A percentile compares a stretch with the other conserved stretches of the same genome.
Evolutionary conservation across 2,888 invertebrate genomes (phyloP).

Genomic region (Reticulitermes lucifugus): DNA sequence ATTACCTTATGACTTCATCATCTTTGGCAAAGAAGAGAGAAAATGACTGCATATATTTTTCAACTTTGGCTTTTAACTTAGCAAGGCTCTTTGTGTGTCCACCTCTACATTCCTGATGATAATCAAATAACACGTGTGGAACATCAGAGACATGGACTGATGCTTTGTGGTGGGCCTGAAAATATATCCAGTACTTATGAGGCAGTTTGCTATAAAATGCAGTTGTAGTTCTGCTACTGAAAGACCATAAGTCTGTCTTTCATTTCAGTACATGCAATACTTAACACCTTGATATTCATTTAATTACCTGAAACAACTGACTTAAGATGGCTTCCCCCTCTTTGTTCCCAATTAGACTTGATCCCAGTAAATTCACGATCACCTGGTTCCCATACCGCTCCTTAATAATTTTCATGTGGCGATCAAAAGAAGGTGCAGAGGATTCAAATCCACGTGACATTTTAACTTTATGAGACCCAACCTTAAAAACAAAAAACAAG

Average conservation of each 20-base stretch:
- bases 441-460: constrained; percentile 96
- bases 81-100: constrained; percentile 83
- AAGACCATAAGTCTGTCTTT: too few species aligned
- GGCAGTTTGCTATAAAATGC: too few species aligned
- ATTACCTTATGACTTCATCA: constrained; percentile 62
- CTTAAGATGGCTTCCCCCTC: constrained; percentile 97
- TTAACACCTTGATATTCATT: neutral
- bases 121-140: constrained; percentile 93
- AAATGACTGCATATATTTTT: constrained; percentile 78
- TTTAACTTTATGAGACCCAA: constrained; percentile 98
- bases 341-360: constrained; percentile 91
- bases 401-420: constrained; percentile 88
- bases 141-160: constrained; percentile 82
- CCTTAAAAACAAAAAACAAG: constrained; percentile 64
- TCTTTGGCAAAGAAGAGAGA: constrained; percentile 77
- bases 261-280: neutral
- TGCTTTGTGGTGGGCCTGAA: constrained; percentile 82
- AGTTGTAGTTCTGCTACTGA: too few species aligned
- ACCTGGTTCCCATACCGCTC: constrained; percentile 91
- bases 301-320: constrained; percentile 83
- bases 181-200: constrained; percentile 31
- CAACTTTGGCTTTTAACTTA: constrained; percentile 84
- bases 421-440: constrained; percentile 91
- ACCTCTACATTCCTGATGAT: constrained; percentile 92
- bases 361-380: constrained; percentile 92